Base-by-base conservation (phyloP, 2,797 vertebrate species). In the Carduelis carduelis region DNA sequence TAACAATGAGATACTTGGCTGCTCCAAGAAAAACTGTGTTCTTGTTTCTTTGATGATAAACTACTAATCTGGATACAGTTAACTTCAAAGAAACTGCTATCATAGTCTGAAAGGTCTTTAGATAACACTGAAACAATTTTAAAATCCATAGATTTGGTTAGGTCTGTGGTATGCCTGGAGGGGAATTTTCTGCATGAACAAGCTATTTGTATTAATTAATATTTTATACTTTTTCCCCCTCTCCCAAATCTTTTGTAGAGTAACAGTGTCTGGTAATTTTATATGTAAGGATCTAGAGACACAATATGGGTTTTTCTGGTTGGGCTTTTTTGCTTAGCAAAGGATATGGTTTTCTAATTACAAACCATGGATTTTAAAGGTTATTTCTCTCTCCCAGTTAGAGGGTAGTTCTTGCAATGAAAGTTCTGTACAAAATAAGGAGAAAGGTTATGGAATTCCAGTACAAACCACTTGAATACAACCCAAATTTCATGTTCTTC, bases 1-100 rank as follows among this genome's bases (percentile, higher is more conserved):
- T 86, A 95, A 93, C 76, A 87, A 27, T 44, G 44, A 95, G 75
- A 44, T 89, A 52, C 78, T 91, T 95, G 89, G 17, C 28, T 90
- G 30, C 80, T 96, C 52, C 96, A 34, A 89, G 83, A 47, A 56
- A 63, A 60, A 78, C 1, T 35, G 34, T 71, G 8, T 82, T 79
- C 74, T 87, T 69, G 13, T 78, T 90, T 90, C 87, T 90, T 91
- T 93, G 74, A 86, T 95, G 82, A 91, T 96, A 74, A 94, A 59
- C 44, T 84, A 22, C 35, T 93, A 74, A 89, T 85, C 65, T 94
- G 63, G 61, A 75, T 72, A 50, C 23, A 50, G 78, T 53, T 89
- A 83, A 82, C 76, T 94, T 92, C 79, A 93, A 91, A 95, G 85
- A 81, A 91, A 83, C 63, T 84, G 55, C 59, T 89, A 2, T 92